Percentiles rank a stretch among this genome's conserved stretches.
Evolutionary conservation across 1,140 invertebrate genomes (phyloP).

Genomic region (Caenorhabditis latens): DNA sequence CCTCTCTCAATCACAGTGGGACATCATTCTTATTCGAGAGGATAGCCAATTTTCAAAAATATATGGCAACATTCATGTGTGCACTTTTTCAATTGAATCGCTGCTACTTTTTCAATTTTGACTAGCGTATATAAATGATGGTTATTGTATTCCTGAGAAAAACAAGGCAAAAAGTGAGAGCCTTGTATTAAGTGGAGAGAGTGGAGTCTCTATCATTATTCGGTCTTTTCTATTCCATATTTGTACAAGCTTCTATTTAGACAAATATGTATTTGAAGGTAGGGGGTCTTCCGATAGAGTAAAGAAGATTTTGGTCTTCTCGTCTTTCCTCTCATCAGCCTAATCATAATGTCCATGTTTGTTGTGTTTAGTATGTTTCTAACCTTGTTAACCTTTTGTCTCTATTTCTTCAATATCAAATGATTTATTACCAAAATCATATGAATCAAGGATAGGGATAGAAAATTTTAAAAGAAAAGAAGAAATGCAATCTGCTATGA

Average conservation of each 20-base stretch:
- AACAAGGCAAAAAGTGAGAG: background rate
- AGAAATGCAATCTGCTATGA: background rate
- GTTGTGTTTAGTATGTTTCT: conserved; percentile 24
- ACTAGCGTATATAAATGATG: background rate
- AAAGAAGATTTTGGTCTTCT: conserved; percentile 21
- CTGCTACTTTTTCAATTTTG: conserved; percentile 30
- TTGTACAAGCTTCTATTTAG: conserved; percentile 51
- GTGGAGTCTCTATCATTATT: background rate
- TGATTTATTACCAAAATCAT: no score
- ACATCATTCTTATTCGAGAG: no score
- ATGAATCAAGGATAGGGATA: background rate
- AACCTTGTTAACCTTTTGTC: background rate
- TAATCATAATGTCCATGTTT: conserved; percentile 12
- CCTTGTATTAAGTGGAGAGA: background rate
- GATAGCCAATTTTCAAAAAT: background rate
- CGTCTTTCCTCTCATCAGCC: conserved; percentile 2
- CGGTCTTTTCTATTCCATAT: conserved; percentile 13
- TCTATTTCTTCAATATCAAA: no score
- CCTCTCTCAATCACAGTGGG: conserved; percentile 11
- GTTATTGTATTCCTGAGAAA: background rate
- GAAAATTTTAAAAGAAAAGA: background rate
- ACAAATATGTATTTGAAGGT: conserved; percentile 19
- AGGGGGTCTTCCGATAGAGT: conserved; percentile 32
- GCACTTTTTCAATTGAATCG: background rate
- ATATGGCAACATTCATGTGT: conserved; percentile 15